phyloP scores from a whole-genome alignment of 2,113 vertebrate species.

The Cyanoderma ruficeps region DNA sequence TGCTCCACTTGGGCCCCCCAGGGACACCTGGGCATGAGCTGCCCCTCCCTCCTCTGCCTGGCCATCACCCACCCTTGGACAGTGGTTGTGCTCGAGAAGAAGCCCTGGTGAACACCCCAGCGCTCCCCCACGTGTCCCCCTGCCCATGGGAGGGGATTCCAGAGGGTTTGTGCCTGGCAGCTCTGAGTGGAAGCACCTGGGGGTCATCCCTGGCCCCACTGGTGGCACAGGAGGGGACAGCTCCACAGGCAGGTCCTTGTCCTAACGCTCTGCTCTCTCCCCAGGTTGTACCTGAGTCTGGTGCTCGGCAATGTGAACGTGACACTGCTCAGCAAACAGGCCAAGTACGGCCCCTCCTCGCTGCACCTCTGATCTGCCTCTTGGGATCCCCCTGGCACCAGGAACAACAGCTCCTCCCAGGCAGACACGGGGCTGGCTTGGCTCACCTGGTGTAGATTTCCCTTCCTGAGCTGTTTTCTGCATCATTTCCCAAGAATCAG shows the following conservation, averaged over 20 bases:
- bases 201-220: background rate
- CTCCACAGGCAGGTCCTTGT: background rate
- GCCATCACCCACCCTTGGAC: background rate
- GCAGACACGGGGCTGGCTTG: background rate
- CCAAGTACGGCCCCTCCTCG: slow-evolving; percentile 77
- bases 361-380: background rate
- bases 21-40: background rate
- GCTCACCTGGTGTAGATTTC: background rate
- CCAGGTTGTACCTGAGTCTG: slow-evolving; percentile 91
- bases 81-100: rapidly evolving
- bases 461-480: background rate
- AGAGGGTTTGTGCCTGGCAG: background rate
- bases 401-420: rapidly evolving
- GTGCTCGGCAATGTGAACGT: slow-evolving; percentile 94
- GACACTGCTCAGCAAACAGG: slow-evolving; percentile 92
- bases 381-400: background rate
- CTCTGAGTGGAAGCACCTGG: background rate
- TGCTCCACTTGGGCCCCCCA: background rate
- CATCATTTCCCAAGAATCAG: background rate
- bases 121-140: rapidly evolving
- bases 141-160: background rate
- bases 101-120: background rate
- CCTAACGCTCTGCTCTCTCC: background rate
- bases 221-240: background rate
- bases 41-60: background rate